Conservation (phyloP, 2,113 vertebrate species). For the Tamias sibiricus region DNA sequence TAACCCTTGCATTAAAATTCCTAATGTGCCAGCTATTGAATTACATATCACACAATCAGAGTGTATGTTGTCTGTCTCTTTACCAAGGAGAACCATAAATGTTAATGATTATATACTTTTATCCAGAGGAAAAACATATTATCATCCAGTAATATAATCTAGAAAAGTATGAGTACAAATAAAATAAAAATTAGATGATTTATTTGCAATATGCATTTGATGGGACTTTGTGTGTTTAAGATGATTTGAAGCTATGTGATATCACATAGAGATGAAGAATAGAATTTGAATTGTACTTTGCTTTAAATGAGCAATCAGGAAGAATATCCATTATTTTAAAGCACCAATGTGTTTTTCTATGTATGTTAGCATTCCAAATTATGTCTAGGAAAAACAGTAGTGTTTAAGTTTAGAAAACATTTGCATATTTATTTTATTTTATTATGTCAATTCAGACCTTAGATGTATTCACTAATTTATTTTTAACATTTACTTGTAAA, state of each 20-base stretch:
- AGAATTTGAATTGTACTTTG: not conserved
- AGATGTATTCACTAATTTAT: not conserved
- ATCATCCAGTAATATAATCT: not conserved
- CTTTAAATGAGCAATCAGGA: conserved; percentile 29
- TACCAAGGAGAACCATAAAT: conserved; percentile 71
- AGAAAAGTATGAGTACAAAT: conserved; percentile 42
- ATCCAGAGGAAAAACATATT: conserved; percentile 54
- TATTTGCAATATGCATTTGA: conserved; percentile 59
- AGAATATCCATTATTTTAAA: conserved; percentile 18
- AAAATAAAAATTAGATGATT: conserved; percentile 58
- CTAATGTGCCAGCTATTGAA: conserved; percentile 79
- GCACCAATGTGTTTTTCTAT: not conserved
- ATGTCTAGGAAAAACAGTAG: not conserved
- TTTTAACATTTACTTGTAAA: not conserved
- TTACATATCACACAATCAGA: conserved; percentile 73
- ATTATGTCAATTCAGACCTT: not conserved
- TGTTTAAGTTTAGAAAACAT: not conserved
- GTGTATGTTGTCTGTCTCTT: conserved; percentile 57
- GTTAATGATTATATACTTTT: conserved; percentile 74
- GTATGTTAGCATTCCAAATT: not conserved
- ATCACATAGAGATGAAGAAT: not conserved
- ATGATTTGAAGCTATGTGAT: not conserved
- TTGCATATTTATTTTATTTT: not conserved
- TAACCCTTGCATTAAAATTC: conserved; percentile 80
- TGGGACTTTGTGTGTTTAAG: not conserved